Conservation (phyloP, 2,113 vertebrate species). For the Paracanthobrama guichenoti region DNA sequence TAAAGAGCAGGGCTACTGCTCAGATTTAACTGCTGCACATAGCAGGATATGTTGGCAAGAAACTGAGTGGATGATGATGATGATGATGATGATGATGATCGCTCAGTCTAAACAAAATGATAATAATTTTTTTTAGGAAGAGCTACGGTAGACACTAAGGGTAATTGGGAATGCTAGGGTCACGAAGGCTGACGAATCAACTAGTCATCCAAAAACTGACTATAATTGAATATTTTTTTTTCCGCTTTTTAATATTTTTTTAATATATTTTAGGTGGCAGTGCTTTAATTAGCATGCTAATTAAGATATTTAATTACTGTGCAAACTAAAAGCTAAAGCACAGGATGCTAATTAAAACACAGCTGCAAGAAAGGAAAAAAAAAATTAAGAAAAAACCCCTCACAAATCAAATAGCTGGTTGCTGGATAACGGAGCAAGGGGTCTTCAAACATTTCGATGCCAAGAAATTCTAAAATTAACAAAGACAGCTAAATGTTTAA, state of each 20-base stretch:
- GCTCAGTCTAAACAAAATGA: not conserved
- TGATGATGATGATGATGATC: too few species aligned
- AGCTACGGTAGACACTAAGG: not conserved
- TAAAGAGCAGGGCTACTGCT: conserved; percentile 30
- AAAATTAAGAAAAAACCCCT: not conserved
- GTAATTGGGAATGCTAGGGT: not conserved
- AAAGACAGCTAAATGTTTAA: not conserved
- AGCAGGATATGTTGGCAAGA: conserved; percentile 15
- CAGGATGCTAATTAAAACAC: conserved; percentile 14
- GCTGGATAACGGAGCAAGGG: not conserved
- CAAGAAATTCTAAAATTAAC: not conserved
- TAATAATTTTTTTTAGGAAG: not conserved
- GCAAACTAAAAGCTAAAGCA: not conserved
- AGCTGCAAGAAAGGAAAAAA: not conserved
- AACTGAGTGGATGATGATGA: not conserved
- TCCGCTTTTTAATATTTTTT: not conserved
- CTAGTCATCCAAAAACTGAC: conserved; percentile 1
- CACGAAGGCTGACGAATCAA: not conserved
- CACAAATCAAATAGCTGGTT: not conserved
- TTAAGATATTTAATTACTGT: conserved; percentile 1
- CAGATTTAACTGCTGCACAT: conserved; percentile 5
- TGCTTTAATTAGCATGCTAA: conserved; percentile 1
- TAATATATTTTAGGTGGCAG: not conserved
- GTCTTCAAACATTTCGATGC: not conserved
- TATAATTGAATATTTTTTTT: not conserved